Evolutionary conservation across 1,140 invertebrate genomes (phyloP), one percentile per base, ranked within the genome.

Genomic region (Meloidogyne floridensis): DNA sequence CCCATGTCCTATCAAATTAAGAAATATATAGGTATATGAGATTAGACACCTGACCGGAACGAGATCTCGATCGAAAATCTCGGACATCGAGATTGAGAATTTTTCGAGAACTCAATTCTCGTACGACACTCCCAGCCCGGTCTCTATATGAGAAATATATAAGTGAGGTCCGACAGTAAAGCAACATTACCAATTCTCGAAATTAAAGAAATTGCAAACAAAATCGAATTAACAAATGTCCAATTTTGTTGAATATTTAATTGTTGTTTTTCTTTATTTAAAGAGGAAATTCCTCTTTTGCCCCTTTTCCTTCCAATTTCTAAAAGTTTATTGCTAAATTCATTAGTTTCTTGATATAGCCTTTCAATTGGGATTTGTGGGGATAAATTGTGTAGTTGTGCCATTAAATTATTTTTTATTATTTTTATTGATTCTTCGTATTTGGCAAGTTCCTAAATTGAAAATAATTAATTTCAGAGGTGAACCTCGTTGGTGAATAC

Each of bases 341-440:
- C 5, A 65, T 65, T 65, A 6, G 59, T 65, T 65, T 65, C 59
- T 65, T 65, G 5, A 65, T 65, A n/a, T 18, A 65, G 59, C n/a
- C n/a, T 65, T n/a, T 65, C 59, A n/a, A 65, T 65, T 65, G 59
- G 5, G n/a, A 65, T 65, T 65, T 65, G 13, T 7, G 59, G 59
- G 0, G 59, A n/a, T n/a, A 65, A n/a, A 65, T 65, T 65, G 8
- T 65, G 59, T 65, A 65, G n/a, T 65, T 65, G 59, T 65, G 59
- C 59, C 59, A 65, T 65, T 65, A 65, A 65, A 65, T 65, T 65
- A n/a, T n/a, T 65, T 65, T 65, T 65, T n/a, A n/a, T 65, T 65
- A 65, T 65, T 65, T 65, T n/a, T n/a, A 65, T 65, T 65, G n/a
- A 65, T 65, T 65, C 15, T 65, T 65, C n/a, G 15, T n/a, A 65